Conservation (phyloP, 1,140 invertebrate genomes). For the Pseudomyrmex sp. region DNA sequence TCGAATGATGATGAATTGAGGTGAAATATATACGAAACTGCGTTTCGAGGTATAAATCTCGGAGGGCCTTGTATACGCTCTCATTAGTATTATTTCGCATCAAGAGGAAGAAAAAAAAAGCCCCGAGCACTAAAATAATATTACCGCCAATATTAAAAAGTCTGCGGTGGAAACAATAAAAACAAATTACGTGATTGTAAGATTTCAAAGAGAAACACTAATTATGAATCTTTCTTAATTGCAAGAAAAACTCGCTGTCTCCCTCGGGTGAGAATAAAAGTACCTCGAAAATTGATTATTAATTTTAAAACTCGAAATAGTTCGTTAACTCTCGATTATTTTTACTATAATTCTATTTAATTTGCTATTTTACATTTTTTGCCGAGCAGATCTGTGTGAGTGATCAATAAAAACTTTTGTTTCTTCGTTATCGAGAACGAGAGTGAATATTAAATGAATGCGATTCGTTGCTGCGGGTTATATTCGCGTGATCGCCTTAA, state of each 20-base stretch:
- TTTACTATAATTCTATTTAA: conserved; percentile 1
- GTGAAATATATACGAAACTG: conserved; percentile 52
- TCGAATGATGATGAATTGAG: conserved; percentile 56
- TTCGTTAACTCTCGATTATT: background rate
- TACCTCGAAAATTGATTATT: too few relatives aligned
- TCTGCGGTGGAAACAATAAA: background rate
- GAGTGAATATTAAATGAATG: conserved; percentile 53
- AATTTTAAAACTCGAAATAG: background rate
- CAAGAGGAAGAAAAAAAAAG: background rate
- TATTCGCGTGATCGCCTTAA: conserved; percentile 66
- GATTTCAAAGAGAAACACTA: conserved; percentile 13
- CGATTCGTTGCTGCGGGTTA: conserved; percentile 56
- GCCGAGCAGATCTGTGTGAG: too few relatives aligned
- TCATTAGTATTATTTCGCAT: conserved; percentile 52
- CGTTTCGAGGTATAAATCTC: conserved; percentile 48
- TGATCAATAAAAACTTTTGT: too few relatives aligned
- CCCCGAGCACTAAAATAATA: too few relatives aligned
- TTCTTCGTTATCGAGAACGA: too few relatives aligned
- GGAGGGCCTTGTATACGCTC: conserved; percentile 23
- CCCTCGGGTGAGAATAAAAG: too few relatives aligned
- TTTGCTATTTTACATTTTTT: too few relatives aligned
- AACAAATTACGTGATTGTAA: conserved; percentile 22
- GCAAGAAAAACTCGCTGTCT: background rate
- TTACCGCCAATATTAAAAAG: background rate
- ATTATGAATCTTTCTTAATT: conserved; percentile 27